Evolutionary conservation across 2,113 vertebrate genomes (phyloP).

Genomic region (Sceloporus tristichus): DNA sequence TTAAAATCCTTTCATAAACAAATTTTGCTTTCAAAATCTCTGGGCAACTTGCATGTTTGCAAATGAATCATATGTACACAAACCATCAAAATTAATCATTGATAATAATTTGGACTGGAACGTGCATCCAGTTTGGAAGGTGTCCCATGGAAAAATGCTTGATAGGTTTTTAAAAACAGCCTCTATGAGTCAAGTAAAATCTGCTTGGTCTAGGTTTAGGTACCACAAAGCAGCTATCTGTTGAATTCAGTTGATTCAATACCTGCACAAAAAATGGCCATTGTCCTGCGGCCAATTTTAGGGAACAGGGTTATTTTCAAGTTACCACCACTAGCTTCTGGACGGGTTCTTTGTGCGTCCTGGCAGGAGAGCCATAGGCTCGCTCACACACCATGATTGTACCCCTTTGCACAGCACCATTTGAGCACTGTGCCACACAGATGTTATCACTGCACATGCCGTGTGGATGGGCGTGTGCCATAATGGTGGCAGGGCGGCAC

Average conservation of each 20-base stretch:
- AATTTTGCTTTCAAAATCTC: constrained; percentile 12
- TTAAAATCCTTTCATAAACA: neutral
- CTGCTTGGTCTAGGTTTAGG: neutral
- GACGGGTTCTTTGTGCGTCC: too few relatives aligned
- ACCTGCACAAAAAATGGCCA: too few relatives aligned
- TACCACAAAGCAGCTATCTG: neutral
- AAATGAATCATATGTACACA: neutral
- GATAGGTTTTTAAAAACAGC: constrained; percentile 11
- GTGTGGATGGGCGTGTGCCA: too few relatives aligned
- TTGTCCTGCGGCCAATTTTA: too few relatives aligned
- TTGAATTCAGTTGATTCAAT: neutral
- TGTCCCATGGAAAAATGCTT: constrained; percentile 22
- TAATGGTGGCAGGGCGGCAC: too few relatives aligned
- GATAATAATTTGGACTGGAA: constrained; percentile 26
- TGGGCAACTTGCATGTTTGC: neutral
- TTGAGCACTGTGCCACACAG: too few relatives aligned
- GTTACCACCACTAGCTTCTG: too few relatives aligned
- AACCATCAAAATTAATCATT: neutral
- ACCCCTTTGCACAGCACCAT: too few relatives aligned
- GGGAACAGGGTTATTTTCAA: too few relatives aligned
- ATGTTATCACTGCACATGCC: too few relatives aligned
- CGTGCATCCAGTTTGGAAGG: neutral
- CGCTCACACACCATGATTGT: too few relatives aligned
- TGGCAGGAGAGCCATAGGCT: too few relatives aligned
- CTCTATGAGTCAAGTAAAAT: neutral